Conservation (phyloP, 53 echinoderm and acorn worm genomes). For the Temnopleurus reevesii region DNA sequence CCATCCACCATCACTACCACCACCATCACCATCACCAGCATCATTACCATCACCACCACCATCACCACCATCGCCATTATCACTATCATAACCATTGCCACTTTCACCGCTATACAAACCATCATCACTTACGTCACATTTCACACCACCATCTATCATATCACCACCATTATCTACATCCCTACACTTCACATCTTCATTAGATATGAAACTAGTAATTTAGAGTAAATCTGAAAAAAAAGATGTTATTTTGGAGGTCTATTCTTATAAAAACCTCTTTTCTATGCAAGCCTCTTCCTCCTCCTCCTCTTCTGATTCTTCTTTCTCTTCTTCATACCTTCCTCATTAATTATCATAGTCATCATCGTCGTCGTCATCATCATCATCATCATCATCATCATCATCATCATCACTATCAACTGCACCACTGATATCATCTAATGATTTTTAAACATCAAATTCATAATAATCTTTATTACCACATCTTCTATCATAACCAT, state of each 20-base stretch:
- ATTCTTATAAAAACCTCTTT: background rate
- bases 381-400: background rate
- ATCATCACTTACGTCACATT: background rate
- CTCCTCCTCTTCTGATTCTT: too few relatives aligned
- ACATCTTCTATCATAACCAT: too few relatives aligned
- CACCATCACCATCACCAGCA: background rate
- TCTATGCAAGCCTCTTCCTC: background rate
- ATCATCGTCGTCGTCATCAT: background rate
- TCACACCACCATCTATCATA: background rate
- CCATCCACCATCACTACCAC: background rate
- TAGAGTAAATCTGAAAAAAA: too few relatives aligned
- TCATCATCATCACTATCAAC: background rate
- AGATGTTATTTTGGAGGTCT: too few relatives aligned
- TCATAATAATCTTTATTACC: too few relatives aligned
- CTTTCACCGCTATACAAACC: background rate
- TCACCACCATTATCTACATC: background rate
- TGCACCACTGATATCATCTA: too few relatives aligned
- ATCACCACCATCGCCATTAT: background rate
- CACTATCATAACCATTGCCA: background rate
- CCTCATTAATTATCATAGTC: too few relatives aligned
- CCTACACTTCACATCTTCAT: background rate
- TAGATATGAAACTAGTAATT: too few relatives aligned
- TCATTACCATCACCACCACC: background rate
- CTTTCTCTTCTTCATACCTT: too few relatives aligned
- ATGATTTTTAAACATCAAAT: too few relatives aligned